These are phyloP conservation scores for Galleria mellonella DNA, from an alignment of 1,140 invertebrate species.

Conservation along the genomic window DNA sequence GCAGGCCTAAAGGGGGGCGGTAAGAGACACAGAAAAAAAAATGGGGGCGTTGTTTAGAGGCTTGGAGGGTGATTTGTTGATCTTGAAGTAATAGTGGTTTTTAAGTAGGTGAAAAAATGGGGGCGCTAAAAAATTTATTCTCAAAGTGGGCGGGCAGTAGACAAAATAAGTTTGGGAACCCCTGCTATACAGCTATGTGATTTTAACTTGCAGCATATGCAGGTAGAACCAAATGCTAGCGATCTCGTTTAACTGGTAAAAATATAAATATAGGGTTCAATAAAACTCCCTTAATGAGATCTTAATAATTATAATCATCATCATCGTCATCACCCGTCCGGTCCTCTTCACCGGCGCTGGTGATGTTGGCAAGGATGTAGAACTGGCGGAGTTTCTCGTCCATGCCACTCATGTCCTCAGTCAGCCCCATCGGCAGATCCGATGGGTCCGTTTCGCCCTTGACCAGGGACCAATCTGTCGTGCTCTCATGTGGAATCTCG, in stretches of 20 bases:
- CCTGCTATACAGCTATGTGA: too few relatives aligned
- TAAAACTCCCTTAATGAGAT: conserved; percentile 18
- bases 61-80: too few relatives aligned
- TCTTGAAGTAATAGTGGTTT: too few relatives aligned
- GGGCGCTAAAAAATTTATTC: too few relatives aligned
- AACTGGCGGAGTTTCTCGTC: conserved; percentile 47
- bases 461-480: conserved; percentile 39
- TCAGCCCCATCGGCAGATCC: conserved; percentile 18
- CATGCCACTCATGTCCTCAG: conserved; percentile 28
- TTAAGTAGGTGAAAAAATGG: too few relatives aligned
- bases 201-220: not conserved
- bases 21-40: too few relatives aligned
- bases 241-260: not conserved
- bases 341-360: conserved; percentile 35
- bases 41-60: too few relatives aligned
- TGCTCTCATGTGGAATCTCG: conserved; percentile 31
- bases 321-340: conserved; percentile 39
- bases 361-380: conserved; percentile 36
- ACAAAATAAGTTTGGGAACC: too few relatives aligned
- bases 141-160: too few relatives aligned
- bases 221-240: too few relatives aligned
- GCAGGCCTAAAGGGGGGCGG: too few relatives aligned
- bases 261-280: conserved; percentile 8
- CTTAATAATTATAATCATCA: conserved; percentile 57
- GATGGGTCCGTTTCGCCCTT: conserved; percentile 30